A percentile compares a stretch with the other conserved stretches of the same genome.
phyloP scores from a whole-genome alignment of 2,113 vertebrate species.

The Craseonycteris thonglongyai region DNA sequence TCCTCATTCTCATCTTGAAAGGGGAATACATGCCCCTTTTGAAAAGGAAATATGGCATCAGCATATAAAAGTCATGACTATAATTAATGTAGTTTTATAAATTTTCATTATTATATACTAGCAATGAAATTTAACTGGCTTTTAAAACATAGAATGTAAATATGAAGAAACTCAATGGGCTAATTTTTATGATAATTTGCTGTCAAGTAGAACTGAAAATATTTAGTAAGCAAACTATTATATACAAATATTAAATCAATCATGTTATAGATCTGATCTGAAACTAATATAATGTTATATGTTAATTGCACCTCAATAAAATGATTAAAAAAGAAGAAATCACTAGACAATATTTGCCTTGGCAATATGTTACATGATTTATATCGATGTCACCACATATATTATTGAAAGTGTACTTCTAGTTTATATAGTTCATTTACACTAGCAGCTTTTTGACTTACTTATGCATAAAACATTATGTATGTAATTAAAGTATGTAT shows the following conservation, averaged over 20 bases:
- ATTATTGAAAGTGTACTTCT: background rate
- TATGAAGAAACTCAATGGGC: background rate
- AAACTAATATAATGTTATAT: background rate
- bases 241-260: background rate
- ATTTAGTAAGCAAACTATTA: background rate
- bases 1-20: background rate
- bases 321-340: background rate
- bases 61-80: background rate
- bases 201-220: background rate
- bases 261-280: background rate
- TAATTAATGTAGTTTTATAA: background rate
- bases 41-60: background rate
- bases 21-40: background rate
- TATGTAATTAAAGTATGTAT: background rate
- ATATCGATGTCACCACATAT: background rate
- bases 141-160: background rate
- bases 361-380: background rate
- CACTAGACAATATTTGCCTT: background rate
- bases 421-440: background rate
- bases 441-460: background rate
- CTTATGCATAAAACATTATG: background rate
- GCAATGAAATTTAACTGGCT: background rate
- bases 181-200: background rate
- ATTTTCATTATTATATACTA: background rate
- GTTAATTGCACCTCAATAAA: background rate